Evolutionary conservation across 2,888 invertebrate species (phyloP).

Genomic region (Thera obeliscata): DNA sequence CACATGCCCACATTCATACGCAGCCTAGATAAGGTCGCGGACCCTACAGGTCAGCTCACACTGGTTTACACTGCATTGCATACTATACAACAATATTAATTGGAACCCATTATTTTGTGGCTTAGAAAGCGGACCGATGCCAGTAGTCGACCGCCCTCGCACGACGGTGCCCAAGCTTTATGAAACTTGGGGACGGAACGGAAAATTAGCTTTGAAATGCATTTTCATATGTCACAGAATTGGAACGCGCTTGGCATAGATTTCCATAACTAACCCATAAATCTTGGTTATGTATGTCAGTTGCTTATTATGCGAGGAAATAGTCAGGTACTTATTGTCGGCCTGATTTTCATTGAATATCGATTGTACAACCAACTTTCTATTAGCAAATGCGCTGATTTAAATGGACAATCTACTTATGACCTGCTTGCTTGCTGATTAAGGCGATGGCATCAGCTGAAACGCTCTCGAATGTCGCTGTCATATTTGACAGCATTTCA

Average conservation of each 20-base stretch:
- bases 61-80: constrained; percentile 33
- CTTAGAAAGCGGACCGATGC: constrained; percentile 69
- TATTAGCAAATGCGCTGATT: not conserved
- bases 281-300: constrained; percentile 28
- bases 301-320: constrained; percentile 18
- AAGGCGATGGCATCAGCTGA: too few species aligned
- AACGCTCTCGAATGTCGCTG: too few species aligned
- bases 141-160: constrained; percentile 65
- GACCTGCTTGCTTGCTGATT: not conserved
- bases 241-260: constrained; percentile 30
- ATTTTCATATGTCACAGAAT: constrained; percentile 30
- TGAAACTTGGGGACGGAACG: constrained; percentile 8
- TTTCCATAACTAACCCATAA: constrained; percentile 30
- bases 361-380: constrained; percentile 19
- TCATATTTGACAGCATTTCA: too few species aligned
- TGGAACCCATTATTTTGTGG: constrained; percentile 69
- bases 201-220: constrained; percentile 18
- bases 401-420: not conserved
- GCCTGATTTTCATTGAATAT: constrained; percentile 23
- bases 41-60: constrained; percentile 23
- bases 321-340: constrained; percentile 8
- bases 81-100: constrained; percentile 61
- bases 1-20: constrained; percentile 27
- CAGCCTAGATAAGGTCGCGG: constrained; percentile 24
- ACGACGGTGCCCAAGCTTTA: constrained; percentile 52